These are phyloP conservation scores for Clarias platycephalus DNA, from an alignment of 2,797 vertebrate species.

Conservation along the genomic window DNA sequence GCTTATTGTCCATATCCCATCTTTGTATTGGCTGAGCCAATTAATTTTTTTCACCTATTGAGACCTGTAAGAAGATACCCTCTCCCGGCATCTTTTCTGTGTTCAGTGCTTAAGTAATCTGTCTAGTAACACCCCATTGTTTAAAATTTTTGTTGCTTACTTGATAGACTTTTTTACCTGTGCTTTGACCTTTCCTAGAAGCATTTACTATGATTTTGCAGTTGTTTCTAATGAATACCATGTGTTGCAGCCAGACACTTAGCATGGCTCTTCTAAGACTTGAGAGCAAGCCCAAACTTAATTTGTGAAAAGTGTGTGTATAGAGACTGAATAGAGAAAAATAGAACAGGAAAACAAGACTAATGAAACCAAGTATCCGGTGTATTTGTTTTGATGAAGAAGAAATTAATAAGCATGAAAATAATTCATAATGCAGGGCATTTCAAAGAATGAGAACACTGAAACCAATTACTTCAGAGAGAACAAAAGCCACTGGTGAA, in stretches of 20 bases:
- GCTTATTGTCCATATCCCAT: no score
- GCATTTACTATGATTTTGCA: background rate
- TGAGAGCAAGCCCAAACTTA: conserved; percentile 18
- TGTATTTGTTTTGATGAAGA: conserved; percentile 67
- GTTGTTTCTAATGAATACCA: background rate
- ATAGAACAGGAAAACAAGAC: conserved; percentile 38
- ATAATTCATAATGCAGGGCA: conserved; percentile 65
- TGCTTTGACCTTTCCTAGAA: background rate
- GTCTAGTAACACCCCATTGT: background rate
- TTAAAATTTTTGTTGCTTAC: background rate
- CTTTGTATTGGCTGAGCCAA: no score
- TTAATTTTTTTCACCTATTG: no score
- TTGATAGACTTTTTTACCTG: background rate
- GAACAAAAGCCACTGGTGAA: conserved; percentile 43
- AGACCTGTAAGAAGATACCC: no score
- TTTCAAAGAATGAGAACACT: conserved; percentile 61
- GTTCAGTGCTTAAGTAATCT: background rate
- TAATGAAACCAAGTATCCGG: conserved; percentile 61
- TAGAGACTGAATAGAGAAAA: background rate
- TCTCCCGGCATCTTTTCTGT: background rate
- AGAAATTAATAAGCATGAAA: conserved; percentile 69
- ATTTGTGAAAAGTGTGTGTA: background rate
- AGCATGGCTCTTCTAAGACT: conserved; percentile 38
- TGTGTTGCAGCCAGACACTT: conserved; percentile 24
- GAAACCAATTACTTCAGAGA: conserved; percentile 62